phyloP scores from a whole-genome alignment of 2,797 vertebrate species.

The Syngnathus acus region DNA sequence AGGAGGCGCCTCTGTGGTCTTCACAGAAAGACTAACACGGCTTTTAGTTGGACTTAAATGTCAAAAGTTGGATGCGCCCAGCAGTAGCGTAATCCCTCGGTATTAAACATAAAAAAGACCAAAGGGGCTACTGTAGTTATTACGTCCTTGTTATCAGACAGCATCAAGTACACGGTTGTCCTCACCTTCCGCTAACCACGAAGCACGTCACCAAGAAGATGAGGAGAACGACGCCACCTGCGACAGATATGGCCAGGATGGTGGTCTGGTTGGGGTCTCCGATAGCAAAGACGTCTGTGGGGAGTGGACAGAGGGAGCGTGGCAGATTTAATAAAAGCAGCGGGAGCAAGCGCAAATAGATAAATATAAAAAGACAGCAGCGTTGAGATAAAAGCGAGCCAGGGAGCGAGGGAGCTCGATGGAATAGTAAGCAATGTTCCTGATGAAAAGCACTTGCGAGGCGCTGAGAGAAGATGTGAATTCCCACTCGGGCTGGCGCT shows the following conservation, averaged over 20 bases:
- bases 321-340: constrained; percentile 43
- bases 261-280: constrained; percentile 80
- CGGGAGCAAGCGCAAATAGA: constrained; percentile 8
- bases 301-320: constrained; percentile 21
- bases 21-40: constrained; percentile 30
- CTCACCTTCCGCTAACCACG: constrained; percentile 77
- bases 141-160: background rate
- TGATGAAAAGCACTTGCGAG: constrained; percentile 57
- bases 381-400: constrained; percentile 31
- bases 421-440: constrained; percentile 54
- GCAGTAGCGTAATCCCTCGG: constrained; percentile 21
- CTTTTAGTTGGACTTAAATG: constrained; percentile 47
- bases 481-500: constrained; percentile 44
- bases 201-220: constrained; percentile 80
- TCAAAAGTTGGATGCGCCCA: constrained; percentile 35
- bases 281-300: constrained; percentile 74
- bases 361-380: constrained; percentile 19
- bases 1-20: constrained; percentile 31
- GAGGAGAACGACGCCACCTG: constrained; percentile 74
- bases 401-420: constrained; percentile 30
- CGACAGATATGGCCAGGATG: constrained; percentile 74
- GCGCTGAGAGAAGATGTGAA: constrained; percentile 47
- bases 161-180: background rate
- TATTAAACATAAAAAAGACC: constrained; percentile 13
- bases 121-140: background rate